phyloP scores from a whole-genome alignment of 2,113 vertebrate genomes.

The Noctilio leporinus region DNA sequence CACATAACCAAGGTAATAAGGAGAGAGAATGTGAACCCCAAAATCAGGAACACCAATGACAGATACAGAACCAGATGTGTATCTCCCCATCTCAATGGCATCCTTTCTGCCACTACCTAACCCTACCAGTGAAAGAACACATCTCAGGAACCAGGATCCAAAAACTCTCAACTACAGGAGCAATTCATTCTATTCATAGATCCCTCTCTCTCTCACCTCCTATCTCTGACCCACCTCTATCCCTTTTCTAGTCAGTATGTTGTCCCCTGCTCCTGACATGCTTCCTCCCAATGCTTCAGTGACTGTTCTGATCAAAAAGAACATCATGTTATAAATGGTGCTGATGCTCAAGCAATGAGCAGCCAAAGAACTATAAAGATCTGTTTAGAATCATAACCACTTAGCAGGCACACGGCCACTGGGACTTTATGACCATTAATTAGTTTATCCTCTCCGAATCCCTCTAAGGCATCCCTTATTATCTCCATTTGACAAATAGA shows the following conservation, averaged over 20 bases:
- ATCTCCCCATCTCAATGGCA: not conserved
- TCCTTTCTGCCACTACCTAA: not conserved
- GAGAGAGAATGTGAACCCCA: not conserved
- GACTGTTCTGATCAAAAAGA: not conserved
- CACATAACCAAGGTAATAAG: not conserved
- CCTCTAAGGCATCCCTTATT: constrained; percentile 57
- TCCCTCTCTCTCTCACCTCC: not conserved
- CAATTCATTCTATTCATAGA: too few species aligned
- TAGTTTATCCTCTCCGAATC: constrained; percentile 56
- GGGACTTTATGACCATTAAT: constrained; percentile 55
- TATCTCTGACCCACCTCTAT: not conserved
- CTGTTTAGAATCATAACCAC: constrained; percentile 64
- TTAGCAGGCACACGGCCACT: constrained; percentile 37
- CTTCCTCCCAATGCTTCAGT: not conserved
- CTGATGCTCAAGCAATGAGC: not conserved
- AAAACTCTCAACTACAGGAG: not conserved
- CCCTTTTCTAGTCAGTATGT: not conserved
- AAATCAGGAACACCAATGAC: not conserved
- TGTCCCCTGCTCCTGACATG: not conserved
- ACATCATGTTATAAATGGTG: constrained; percentile 1
- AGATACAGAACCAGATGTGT: not conserved
- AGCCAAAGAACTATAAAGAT: not conserved
- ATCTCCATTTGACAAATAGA: constrained; percentile 64
- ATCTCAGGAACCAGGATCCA: not conserved
- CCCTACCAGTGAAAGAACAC: not conserved